phyloP scores from a whole-genome alignment of 35 echinoderm and acorn worm genomes.

The Ophioderma brevispina region DNA sequence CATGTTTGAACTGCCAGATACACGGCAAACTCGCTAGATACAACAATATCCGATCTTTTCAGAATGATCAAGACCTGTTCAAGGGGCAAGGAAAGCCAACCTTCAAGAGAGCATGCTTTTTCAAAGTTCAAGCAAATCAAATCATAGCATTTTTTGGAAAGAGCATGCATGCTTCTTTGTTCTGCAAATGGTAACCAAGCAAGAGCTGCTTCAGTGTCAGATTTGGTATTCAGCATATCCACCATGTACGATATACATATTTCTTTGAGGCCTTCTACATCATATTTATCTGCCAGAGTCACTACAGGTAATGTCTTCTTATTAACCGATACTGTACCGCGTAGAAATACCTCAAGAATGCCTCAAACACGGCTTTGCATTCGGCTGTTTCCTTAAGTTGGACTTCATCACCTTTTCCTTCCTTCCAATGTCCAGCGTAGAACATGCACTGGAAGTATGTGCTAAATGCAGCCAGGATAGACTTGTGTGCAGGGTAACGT shows the following conservation, averaged over 20 bases:
- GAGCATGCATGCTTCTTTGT: not conserved
- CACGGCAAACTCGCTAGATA: not conserved
- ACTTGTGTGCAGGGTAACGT: not conserved
- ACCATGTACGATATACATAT: not conserved
- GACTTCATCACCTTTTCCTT: not conserved
- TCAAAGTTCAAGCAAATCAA: not conserved
- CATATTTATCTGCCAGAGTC: not conserved
- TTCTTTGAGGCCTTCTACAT: not conserved
- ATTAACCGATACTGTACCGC: not conserved
- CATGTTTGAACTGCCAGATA: not conserved
- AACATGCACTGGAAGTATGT: not conserved
- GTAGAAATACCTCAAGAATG: conserved; percentile 2
- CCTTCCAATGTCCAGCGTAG: not conserved
- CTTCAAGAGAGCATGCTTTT: not conserved
- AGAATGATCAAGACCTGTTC: not conserved
- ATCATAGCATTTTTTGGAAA: not conserved
- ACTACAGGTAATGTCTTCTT: not conserved
- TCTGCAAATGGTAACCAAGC: not conserved
- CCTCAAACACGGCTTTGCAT: not conserved
- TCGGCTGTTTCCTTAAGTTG: not conserved
- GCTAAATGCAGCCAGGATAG: not conserved
- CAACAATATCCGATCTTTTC: not conserved
- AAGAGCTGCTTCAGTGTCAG: not conserved
- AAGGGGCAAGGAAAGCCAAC: not conserved
- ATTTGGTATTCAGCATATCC: not conserved